Conservation (phyloP, 2,797 vertebrate species). For the Pseudocheirus occidentalis region DNA sequence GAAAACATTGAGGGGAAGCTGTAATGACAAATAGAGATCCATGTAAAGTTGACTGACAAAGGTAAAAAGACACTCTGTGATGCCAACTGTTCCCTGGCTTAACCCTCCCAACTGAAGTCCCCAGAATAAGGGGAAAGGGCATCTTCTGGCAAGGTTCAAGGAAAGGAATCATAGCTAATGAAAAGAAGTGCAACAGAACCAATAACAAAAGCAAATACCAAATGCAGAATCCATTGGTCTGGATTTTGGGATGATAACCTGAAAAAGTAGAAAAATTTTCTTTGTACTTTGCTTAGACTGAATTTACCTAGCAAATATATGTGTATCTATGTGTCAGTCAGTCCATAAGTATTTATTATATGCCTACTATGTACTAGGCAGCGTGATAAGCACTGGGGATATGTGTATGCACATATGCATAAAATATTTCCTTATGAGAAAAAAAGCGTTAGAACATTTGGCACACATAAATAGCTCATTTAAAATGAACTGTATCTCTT, state of each 20-base stretch:
- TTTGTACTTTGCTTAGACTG: neutral
- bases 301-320: neutral
- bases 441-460: neutral
- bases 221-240: neutral
- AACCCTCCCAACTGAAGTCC: too few relatives aligned
- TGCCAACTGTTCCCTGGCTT: neutral
- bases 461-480: neutral
- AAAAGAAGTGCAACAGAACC: neutral
- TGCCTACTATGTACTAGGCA: neutral
- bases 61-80: neutral
- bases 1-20: conserved; percentile 98
- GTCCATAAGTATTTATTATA: neutral
- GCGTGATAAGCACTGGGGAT: neutral
- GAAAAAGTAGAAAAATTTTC: neutral
- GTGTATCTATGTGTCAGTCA: neutral
- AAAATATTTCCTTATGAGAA: neutral
- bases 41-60: neutral
- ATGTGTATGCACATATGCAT: neutral
- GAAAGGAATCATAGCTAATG: neutral
- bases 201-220: neutral
- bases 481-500: neutral
- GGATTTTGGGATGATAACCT: neutral
- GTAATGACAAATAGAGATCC: conserved; percentile 71
- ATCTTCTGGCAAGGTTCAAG: conserved; percentile 4
- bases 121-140: accelerated